Evolutionary conservation across 2,113 vertebrate genomes (phyloP).

Genomic region (Tenebrosternarchus preto): DNA sequence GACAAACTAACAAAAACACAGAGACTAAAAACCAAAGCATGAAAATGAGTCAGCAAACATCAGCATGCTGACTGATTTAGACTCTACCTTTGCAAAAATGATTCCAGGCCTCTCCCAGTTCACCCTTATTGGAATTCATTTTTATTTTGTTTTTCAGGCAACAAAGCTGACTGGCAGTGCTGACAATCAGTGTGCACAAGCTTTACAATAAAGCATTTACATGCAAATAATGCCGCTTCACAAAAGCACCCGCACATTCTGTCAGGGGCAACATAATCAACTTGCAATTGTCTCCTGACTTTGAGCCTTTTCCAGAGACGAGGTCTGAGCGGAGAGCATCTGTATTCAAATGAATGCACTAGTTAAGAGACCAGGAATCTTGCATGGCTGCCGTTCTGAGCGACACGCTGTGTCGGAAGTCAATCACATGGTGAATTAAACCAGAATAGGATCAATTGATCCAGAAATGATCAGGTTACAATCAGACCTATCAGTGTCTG

Average conservation of each 20-base stretch:
- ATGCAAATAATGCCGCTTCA: constrained; percentile 75
- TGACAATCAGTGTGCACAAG: constrained; percentile 76
- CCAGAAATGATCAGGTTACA: constrained; percentile 84
- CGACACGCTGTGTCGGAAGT: constrained; percentile 76
- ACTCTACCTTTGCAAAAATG: constrained; percentile 64
- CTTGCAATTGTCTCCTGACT: constrained; percentile 78
- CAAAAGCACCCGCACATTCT: constrained; percentile 74
- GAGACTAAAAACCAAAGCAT: constrained; percentile 44
- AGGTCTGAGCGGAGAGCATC: constrained; percentile 68
- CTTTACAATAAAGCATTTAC: constrained; percentile 79
- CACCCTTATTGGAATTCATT: constrained; percentile 68
- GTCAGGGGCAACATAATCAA: constrained; percentile 78
- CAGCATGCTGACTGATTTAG: constrained; percentile 68
- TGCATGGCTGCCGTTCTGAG: constrained; percentile 72
- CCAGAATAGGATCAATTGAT: constrained; percentile 82
- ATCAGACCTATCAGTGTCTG: constrained; percentile 71
- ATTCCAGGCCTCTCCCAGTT: constrained; percentile 63
- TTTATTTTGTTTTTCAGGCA: constrained; percentile 62
- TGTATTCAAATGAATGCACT: constrained; percentile 74
- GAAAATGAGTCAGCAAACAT: constrained; percentile 42
- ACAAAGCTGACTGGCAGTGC: constrained; percentile 67
- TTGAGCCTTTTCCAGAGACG: constrained; percentile 69
- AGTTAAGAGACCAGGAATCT: constrained; percentile 71
- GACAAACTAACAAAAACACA: not conserved
- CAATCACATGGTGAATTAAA: constrained; percentile 86